These are phyloP conservation scores for Gortyna flavago DNA, from an alignment of 2,888 invertebrate species.

Conservation along the genomic window DNA sequence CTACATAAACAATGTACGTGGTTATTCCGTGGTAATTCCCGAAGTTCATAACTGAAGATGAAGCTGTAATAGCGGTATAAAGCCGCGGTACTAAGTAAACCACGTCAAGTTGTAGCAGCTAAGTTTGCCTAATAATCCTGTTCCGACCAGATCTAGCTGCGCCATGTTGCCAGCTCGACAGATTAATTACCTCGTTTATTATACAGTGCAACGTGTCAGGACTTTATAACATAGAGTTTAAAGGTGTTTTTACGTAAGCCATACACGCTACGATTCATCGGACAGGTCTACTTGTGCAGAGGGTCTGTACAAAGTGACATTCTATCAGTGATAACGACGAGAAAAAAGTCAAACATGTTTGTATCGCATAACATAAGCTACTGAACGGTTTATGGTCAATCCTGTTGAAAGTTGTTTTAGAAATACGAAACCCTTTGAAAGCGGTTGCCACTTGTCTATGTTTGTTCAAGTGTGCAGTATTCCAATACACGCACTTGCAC, in stretches of 20 bases:
- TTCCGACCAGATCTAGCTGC: slow-evolving; percentile 61
- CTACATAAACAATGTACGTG: slow-evolving; percentile 10
- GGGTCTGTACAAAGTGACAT: no score
- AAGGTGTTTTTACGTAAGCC: background rate
- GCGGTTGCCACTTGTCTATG: background rate
- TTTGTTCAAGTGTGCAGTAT: background rate
- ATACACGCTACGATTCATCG: background rate
- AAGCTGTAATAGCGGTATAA: slow-evolving; percentile 53
- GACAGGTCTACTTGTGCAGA: no score
- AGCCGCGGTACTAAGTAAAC: slow-evolving; percentile 65
- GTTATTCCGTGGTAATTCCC: slow-evolving; percentile 33
- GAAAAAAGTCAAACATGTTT: background rate
- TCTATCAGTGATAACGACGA: background rate
- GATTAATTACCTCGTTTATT: slow-evolving; percentile 76
- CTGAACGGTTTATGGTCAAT: background rate
- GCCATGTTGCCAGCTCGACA: slow-evolving; percentile 76
- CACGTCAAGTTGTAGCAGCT: slow-evolving; percentile 63
- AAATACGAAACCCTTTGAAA: background rate
- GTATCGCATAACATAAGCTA: background rate
- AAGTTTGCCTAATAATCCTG: slow-evolving; percentile 76
- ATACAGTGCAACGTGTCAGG: slow-evolving; percentile 27
- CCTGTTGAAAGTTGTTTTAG: background rate
- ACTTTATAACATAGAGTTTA: slow-evolving; percentile 5
- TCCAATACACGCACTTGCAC: background rate
- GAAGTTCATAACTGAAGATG: slow-evolving; percentile 62